Evolutionary conservation across 1,140 invertebrate genomes (phyloP), one percentile per base, ranked within the genome.

Genomic region (Lasaia peninsularis): DNA sequence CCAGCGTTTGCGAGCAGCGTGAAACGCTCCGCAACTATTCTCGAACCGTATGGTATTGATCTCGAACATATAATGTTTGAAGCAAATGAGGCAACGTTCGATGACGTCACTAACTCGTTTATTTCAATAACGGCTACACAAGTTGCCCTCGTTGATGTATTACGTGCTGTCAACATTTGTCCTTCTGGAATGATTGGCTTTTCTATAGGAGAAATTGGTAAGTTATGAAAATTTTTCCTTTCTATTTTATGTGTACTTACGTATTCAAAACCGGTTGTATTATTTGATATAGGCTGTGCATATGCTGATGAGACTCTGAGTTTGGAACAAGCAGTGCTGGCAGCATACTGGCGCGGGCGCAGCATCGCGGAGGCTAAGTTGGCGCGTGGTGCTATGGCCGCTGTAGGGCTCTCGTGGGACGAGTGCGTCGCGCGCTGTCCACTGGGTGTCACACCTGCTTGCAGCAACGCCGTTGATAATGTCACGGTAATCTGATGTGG

Each of bases 221-320:
- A n/a, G n/a, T n/a, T n/a, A n/a, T n/a, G n/a, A n/a, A n/a, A n/a
- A n/a, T n/a, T n/a, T n/a, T n/a, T n/a, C n/a, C n/a, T n/a, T n/a
- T n/a, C n/a, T n/a, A n/a, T n/a, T n/a, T n/a, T n/a, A n/a, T n/a
- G n/a, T n/a, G n/a, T n/a, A n/a, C n/a, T n/a, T n/a, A n/a, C n/a
- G n/a, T n/a, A n/a, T n/a, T n/a, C n/a, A n/a, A n/a, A n/a, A n/a
- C n/a, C n/a, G n/a, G n/a, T n/a, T n/a, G n/a, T n/a, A n/a, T n/a
- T n/a, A n/a, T 2, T 14, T 24, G 5, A 11, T 11, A 50, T n/a
- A n/a, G 48, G 48, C 2, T 99, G 98, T 88, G 97, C 96, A 2
- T 99, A 99, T 88, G 97, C 97, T 33, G 98, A 99, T 89, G 97
- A 96, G 4, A 94, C 94, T 11, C 93, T 99, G 56, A 98, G 96